Evolutionary conservation across 2,888 invertebrate species (phyloP).

Genomic region (Frankliniella fusca): DNA sequence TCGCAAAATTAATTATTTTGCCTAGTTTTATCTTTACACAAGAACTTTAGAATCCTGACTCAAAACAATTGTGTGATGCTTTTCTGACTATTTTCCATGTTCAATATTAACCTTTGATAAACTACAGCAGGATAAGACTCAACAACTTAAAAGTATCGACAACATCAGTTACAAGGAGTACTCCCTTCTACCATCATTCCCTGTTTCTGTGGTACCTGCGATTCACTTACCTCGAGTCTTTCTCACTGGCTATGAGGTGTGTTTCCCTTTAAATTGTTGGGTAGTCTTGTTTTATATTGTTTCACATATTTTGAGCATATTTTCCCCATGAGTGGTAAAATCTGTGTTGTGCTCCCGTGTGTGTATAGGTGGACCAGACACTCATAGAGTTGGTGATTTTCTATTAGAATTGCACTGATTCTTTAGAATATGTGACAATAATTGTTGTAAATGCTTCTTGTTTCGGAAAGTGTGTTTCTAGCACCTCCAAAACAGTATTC

Average conservation of each 20-base stretch:
- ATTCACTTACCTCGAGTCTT: background rate
- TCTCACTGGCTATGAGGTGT: conserved; percentile 3
- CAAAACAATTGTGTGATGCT: background rate
- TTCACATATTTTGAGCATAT: background rate
- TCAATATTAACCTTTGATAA: background rate
- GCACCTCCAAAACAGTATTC: too few relatives aligned
- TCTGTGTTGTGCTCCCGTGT: background rate
- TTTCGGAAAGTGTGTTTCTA: too few relatives aligned
- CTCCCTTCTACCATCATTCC: background rate
- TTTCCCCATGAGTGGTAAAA: background rate
- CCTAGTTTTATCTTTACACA: too few relatives aligned
- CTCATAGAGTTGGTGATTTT: background rate
- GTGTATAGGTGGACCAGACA: background rate
- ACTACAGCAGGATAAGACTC: conserved; percentile 7
- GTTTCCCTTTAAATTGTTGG: background rate
- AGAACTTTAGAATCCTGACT: background rate
- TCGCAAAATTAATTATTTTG: background rate
- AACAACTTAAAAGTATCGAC: background rate
- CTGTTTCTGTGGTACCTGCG: conserved; percentile 20
- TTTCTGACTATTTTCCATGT: too few relatives aligned
- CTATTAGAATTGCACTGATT: background rate
- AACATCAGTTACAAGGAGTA: conserved; percentile 16
- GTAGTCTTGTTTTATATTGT: background rate
- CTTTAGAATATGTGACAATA: background rate
- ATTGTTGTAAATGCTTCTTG: too few relatives aligned